phyloP scores from a whole-genome alignment of 2,113 vertebrate species.

The Entomyzon cyanotis region DNA sequence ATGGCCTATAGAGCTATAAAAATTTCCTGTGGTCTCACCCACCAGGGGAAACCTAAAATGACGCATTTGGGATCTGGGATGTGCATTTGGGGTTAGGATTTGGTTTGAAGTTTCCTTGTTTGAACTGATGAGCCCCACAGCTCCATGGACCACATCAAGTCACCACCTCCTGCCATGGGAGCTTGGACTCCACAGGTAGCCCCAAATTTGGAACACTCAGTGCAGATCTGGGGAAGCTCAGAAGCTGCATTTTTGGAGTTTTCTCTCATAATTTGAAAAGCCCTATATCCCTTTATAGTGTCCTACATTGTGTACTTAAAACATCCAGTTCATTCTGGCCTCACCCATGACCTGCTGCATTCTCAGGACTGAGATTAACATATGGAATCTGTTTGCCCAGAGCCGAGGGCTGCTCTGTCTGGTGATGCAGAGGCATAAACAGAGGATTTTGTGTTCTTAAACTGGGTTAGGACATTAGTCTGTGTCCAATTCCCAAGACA shows the following conservation, averaged over 20 bases:
- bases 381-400: background rate
- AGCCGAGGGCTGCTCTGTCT: background rate
- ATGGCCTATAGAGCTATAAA: background rate
- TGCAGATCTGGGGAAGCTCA: background rate
- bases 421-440: fast-evolving
- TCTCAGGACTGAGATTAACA: background rate
- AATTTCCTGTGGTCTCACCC: background rate
- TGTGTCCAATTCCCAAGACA: background rate
- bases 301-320: fast-evolving
- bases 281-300: fast-evolving
- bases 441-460: background rate
- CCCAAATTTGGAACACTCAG: background rate
- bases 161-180: background rate
- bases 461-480: background rate
- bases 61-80: background rate
- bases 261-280: background rate
- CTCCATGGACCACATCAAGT: fast-evolving
- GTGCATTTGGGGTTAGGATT: background rate
- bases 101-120: background rate
- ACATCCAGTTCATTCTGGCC: fast-evolving
- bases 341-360: fast-evolving
- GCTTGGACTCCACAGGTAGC: fast-evolving
- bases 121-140: background rate
- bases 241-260: background rate
- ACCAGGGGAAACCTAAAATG: background rate